Evolutionary conservation across 2,797 vertebrate species (phyloP), one percentile per base, ranked within the genome.

Genomic region (Xenopus petersii): DNA sequence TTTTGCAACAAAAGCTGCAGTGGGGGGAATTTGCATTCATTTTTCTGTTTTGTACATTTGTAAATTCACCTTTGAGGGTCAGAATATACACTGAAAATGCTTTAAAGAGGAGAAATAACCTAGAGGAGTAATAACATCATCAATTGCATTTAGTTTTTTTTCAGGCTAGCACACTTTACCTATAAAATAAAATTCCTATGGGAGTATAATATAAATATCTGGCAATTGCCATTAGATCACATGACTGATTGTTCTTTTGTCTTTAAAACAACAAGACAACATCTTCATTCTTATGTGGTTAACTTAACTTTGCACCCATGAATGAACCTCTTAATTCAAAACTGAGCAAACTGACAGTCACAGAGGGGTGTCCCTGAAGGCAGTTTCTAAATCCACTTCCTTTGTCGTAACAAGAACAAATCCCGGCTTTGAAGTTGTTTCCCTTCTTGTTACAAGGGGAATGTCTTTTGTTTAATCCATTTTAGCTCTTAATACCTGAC

Each of bases 401-500:
- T 92, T 91, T 91, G 89, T 91, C 89, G 84, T 83, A 89, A 86
- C 84, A 85, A 87, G 89, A 88, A 88, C 87, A 92, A 92, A 91
- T 91, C 88, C 87, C 82, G 87, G 83, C 89, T 92, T 92, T 92
- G 90, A 93, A 91, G 89, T 89, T 86, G 88, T 85, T 74, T 86
- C 80, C 86, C 84, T 76, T 69, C 87, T 88, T 91, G 86, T 91
- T 88, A 86, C 85, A 88, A 88, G 86, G 86, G 86, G 85, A 85
- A 85, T 85, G 87, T 85, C 89, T 92, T 90, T 90, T 89, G 89
- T 91, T 90, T 92, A 92, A 92, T 92, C 91, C 89, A 90, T 88
- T 91, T 90, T 90, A 92, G 91, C 87, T 86, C 87, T 92, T 91
- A 92, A 92, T 89, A 84, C 90, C 87, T 87, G 89, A 90, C 89